A percentile compares a stretch with the other conserved stretches of the same genome.
These are phyloP conservation scores for Tretioscincus oriximinensis DNA, from an alignment of 2,113 vertebrate genomes.

Conservation along the genomic window DNA sequence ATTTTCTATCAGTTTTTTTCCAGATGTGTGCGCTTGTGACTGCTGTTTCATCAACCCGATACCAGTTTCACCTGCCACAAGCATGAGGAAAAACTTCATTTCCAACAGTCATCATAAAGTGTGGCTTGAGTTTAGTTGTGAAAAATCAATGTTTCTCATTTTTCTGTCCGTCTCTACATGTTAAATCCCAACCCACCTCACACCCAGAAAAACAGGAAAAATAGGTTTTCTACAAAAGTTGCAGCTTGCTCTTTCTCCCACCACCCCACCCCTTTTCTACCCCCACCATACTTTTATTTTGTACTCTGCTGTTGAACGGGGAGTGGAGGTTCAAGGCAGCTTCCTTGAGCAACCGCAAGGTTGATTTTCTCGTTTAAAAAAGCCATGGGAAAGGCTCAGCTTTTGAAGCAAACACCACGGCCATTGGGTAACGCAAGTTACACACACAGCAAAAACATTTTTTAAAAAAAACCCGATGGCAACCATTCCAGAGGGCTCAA, in stretches of 20 bases:
- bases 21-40: too few species aligned
- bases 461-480: neutral
- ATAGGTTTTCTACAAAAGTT: constrained; percentile 28
- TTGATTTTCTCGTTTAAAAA: constrained; percentile 28
- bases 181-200: constrained; percentile 8
- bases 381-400: neutral
- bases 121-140: neutral
- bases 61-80: neutral
- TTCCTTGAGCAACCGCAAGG: constrained; percentile 3
- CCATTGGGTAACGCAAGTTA: constrained; percentile 5
- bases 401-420: constrained; percentile 15
- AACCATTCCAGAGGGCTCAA: neutral
- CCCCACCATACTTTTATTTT: neutral
- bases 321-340: neutral
- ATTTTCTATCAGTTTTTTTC: neutral
- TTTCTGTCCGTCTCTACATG: neutral
- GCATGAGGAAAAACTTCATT: neutral
- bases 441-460: neutral
- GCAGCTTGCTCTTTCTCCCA: neutral
- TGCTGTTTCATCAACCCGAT: neutral
- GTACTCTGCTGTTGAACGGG: neutral
- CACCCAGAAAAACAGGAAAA: constrained; percentile 46
- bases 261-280: neutral
- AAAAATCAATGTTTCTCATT: neutral
- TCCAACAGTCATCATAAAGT: neutral